These are phyloP conservation scores for Hypotaenidia philippensis DNA, from an alignment of 2,797 vertebrate genomes.

Conservation along the genomic window DNA sequence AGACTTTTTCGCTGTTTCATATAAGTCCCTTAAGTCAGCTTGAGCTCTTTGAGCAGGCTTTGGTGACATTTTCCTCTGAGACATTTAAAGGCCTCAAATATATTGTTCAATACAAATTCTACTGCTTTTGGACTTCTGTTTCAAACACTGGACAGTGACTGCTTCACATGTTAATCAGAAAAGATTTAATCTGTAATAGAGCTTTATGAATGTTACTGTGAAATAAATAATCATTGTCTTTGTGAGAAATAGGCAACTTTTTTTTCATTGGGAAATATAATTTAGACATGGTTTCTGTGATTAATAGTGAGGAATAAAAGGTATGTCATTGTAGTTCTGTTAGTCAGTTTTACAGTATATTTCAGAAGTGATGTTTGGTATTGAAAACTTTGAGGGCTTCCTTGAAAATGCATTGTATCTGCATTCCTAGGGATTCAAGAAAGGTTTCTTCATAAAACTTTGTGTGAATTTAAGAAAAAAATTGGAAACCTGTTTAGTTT, in stretches of 20 bases:
- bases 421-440: not conserved
- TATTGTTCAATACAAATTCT: not conserved
- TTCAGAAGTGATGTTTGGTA: not conserved
- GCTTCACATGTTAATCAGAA: not conserved
- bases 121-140: not conserved
- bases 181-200: conserved; percentile 18
- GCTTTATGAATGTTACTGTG: conserved; percentile 1
- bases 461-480: not conserved
- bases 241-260: not conserved
- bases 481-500: not conserved
- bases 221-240: not conserved
- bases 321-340: not conserved
- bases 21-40: not conserved
- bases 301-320: not conserved
- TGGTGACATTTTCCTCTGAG: not conserved
- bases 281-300: not conserved
- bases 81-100: not conserved
- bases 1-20: not conserved
- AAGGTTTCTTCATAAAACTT: not conserved
- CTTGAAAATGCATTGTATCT: not conserved
- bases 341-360: not conserved
- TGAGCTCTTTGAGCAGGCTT: not conserved
- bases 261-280: not conserved
- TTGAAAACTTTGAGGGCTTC: not conserved
- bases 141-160: not conserved